Percentiles rank a stretch among this genome's conserved stretches.
These are phyloP conservation scores for Blastomussa wellsi DNA, from an alignment of 92 coral and sea anemone genomes.

Conservation along the genomic window DNA sequence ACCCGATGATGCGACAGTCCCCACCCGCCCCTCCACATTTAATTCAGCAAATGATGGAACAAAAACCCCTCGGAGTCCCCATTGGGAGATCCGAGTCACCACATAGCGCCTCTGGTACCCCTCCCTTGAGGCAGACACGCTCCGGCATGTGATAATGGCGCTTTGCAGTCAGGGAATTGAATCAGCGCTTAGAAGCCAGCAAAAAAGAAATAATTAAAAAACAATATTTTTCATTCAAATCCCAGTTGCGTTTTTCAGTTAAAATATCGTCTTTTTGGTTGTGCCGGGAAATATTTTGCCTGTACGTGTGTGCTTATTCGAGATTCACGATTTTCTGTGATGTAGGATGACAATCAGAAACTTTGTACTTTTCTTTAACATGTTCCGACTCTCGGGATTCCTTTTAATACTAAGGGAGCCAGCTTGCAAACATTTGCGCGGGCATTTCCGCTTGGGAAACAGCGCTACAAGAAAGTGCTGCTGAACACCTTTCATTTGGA, in stretches of 20 bases:
- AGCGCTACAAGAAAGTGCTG: neutral
- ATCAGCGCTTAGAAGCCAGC: neutral
- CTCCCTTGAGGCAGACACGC: constrained; percentile 68
- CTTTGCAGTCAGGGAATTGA: neutral
- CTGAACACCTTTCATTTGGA: neutral
- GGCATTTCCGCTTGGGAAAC: neutral
- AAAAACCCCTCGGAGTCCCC: constrained; percentile 60
- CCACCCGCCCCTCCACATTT: constrained; percentile 27
- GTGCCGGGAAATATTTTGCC: neutral
- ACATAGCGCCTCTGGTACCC: constrained; percentile 62
- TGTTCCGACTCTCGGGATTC: neutral
- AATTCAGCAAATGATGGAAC: constrained; percentile 63
- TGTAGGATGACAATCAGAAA: neutral
- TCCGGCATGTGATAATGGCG: constrained; percentile 47
- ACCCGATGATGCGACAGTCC: constrained; percentile 35
- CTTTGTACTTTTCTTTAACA: neutral
- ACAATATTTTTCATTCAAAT: constrained; percentile 16
- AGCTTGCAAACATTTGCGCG: neutral
- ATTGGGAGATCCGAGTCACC: constrained; percentile 67
- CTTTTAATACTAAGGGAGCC: neutral
- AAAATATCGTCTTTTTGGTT: neutral
- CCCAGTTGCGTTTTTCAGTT: neutral
- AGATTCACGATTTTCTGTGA: neutral
- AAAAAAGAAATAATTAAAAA: neutral
- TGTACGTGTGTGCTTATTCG: neutral